Evolutionary conservation across 2,797 vertebrate species (phyloP), one percentile per base, ranked within the genome.

Genomic region (Danio kyathit): DNA sequence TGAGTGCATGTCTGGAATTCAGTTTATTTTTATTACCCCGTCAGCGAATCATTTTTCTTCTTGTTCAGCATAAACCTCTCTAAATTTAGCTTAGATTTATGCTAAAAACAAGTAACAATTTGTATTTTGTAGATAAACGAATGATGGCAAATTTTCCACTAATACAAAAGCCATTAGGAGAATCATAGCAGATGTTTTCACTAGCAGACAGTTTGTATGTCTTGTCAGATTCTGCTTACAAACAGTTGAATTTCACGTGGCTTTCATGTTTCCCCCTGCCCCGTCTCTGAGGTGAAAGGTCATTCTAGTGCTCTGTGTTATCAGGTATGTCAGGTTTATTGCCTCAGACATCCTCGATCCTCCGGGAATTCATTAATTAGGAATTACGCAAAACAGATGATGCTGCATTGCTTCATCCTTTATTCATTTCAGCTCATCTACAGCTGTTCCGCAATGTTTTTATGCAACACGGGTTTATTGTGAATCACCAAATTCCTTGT

Each of bases 301-400:
- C 85, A 76, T 5, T 8, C 19, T 71, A 60, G 86, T 86, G 79
- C 76, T 88, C 89, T 88, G 41, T 64, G 19, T 92, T 93, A 94
- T 91, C 87, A 85, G 83, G 80, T 88, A 84, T 93, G 92, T 92
- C 92, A 93, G 90, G 83, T 91, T 72, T 88, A 86, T 86, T 90
- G 88, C 91, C 90, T 19, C 19, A n/a, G 64, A 69, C 65, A 43
- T 56, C 79, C 89, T 86, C 79, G 87, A 77, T 88, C 91, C 86
- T 89, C 21, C 52, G 88, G 89, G 93, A 90, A 91, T 90, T 86
- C 85, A 80, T 88, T 94, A 91, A 93, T 92, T 90, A 91, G 87
- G 76, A 84, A 41, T 88, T 91, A 92, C 91, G 79, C 88, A 90
- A 90, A 93, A 88, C 93, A 94, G 91, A 94, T 91, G 90, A 74